These are phyloP conservation scores for Clarias pachynema DNA, from an alignment of 2,797 vertebrate genomes.

Conservation along the genomic window DNA sequence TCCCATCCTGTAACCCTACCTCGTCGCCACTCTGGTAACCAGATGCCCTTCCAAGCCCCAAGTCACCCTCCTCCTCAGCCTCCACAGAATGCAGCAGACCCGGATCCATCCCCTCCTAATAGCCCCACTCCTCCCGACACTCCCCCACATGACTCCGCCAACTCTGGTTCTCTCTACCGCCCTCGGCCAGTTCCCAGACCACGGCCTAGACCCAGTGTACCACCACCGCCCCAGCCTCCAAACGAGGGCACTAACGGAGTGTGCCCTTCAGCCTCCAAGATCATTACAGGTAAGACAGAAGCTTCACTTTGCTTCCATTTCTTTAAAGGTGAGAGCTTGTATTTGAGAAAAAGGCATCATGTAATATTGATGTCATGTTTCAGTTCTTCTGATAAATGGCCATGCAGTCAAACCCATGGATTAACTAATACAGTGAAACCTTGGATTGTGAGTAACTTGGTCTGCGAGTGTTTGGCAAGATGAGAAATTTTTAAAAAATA, in stretches of 20 bases:
- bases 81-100: slow-evolving; percentile 60
- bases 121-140: slow-evolving; percentile 87
- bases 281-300: slow-evolving; percentile 86
- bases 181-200: slow-evolving; percentile 88
- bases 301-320: neutral
- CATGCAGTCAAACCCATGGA: neutral
- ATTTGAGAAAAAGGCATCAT: neutral
- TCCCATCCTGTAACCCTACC: slow-evolving; percentile 70
- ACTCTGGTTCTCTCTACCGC: slow-evolving; percentile 80
- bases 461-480: too few species aligned
- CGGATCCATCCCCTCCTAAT: slow-evolving; percentile 81
- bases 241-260: slow-evolving; percentile 68
- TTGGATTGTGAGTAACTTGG: too few species aligned
- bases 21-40: slow-evolving; percentile 80
- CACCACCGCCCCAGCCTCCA: slow-evolving; percentile 86
- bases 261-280: slow-evolving; percentile 79
- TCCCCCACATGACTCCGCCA: slow-evolving; percentile 70
- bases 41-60: slow-evolving; percentile 84
- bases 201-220: slow-evolving; percentile 83
- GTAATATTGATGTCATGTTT: neutral
- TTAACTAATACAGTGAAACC: too few species aligned
- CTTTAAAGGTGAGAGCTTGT: neutral
- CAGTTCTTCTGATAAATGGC: neutral
- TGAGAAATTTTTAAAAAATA: too few species aligned
- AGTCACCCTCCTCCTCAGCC: slow-evolving; percentile 86